Evolutionary conservation across 2,888 invertebrate genomes (phyloP).

Genomic region (Julus scanicus): DNA sequence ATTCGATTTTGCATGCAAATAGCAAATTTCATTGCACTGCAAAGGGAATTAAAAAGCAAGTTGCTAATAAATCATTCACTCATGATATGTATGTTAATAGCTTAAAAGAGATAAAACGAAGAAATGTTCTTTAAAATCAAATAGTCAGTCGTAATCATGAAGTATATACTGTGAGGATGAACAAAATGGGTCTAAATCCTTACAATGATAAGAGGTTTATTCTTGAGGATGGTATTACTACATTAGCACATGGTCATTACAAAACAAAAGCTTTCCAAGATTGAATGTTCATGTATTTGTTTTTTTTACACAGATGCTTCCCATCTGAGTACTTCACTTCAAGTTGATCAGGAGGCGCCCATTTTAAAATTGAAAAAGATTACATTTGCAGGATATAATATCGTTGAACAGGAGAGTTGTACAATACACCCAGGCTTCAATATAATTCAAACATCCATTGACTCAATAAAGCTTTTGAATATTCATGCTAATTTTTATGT

Average conservation of each 20-base stretch:
- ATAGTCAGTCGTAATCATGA: not conserved
- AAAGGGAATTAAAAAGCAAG: not conserved
- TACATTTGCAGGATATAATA: not conserved
- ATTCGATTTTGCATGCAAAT: not conserved
- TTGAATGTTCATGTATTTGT: not conserved
- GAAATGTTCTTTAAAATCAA: not conserved
- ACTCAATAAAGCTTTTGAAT: not conserved
- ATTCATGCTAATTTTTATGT: not conserved
- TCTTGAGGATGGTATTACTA: not conserved
- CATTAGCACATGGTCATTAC: not conserved
- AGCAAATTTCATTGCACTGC: not conserved
- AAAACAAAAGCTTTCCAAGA: not conserved
- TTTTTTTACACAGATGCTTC: not conserved
- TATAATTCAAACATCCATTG: not conserved
- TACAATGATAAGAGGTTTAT: not conserved
- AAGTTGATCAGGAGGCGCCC: not conserved
- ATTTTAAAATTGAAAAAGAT: not conserved
- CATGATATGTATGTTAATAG: not conserved
- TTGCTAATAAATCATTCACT: not conserved
- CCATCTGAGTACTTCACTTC: not conserved
- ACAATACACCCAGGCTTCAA: not conserved
- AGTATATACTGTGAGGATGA: not conserved
- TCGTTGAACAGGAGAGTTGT: not conserved
- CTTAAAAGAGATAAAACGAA: not conserved
- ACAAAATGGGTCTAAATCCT: not conserved